These are phyloP conservation scores for Oncopeltus fasciatus DNA, from an alignment of 1,140 invertebrate genomes.

Conservation along the genomic window DNA sequence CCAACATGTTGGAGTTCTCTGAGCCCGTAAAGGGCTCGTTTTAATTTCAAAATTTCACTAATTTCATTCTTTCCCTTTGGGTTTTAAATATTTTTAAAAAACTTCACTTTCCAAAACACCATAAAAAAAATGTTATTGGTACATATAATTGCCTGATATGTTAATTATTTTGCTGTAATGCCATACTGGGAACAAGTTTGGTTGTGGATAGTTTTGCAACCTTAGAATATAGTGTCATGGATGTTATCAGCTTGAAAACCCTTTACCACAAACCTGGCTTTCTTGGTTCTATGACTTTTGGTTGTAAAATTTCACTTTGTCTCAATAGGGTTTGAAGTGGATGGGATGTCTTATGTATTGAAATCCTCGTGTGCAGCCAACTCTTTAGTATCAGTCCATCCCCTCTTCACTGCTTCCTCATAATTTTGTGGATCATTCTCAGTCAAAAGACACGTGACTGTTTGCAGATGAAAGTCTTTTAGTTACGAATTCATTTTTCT, in stretches of 20 bases:
- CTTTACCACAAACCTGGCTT: background rate
- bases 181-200: background rate
- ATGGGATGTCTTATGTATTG: background rate
- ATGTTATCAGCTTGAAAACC: background rate
- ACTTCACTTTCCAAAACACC: constrained; percentile 15
- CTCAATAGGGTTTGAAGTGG: background rate
- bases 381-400: background rate
- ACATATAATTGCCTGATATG: constrained; percentile 18
- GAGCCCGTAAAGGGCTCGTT: constrained; percentile 27
- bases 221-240: background rate
- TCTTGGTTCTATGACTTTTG: background rate
- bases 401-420: background rate
- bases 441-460: background rate
- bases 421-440: background rate
- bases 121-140: constrained; percentile 18
- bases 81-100: constrained; percentile 21
- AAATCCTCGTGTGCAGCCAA: background rate
- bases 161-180: constrained; percentile 1
- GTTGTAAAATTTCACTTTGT: background rate
- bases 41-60: constrained; percentile 22
- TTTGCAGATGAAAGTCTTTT: background rate
- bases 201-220: background rate
- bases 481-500: background rate
- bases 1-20: constrained; percentile 28
- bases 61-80: background rate